Conservation (phyloP, 2,888 invertebrate species). For the Dolichopus griseipennis region DNA sequence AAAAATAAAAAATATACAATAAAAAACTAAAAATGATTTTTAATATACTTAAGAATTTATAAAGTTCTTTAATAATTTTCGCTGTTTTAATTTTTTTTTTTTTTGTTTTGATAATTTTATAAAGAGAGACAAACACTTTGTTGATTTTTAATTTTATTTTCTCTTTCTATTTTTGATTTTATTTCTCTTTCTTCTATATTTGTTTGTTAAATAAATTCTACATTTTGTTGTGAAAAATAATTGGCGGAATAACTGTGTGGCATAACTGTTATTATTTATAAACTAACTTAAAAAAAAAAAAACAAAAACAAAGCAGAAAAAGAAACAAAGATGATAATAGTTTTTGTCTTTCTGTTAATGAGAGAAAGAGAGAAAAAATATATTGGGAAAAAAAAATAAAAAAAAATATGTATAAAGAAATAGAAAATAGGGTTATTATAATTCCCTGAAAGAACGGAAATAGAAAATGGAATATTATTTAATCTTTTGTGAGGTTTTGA, state of each 20-base stretch:
- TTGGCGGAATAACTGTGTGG: not conserved
- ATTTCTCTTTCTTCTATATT: too few relatives aligned
- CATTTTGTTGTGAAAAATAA: not conserved
- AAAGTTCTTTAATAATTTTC: not conserved
- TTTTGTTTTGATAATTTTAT: too few relatives aligned
- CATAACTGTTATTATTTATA: constrained; percentile 2
- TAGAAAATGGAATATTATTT: not conserved
- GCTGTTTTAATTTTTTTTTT: too few relatives aligned
- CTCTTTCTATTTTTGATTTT: too few relatives aligned
- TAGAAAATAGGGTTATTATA: too few relatives aligned
- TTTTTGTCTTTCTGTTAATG: not conserved
- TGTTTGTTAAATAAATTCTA: too few relatives aligned
- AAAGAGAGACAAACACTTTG: not conserved
- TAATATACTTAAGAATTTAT: not conserved
- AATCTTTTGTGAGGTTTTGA: not conserved
- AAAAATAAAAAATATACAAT: too few relatives aligned
- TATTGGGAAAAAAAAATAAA: too few relatives aligned
- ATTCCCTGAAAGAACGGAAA: not conserved
- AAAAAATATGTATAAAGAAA: too few relatives aligned
- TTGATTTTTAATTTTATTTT: too few relatives aligned
- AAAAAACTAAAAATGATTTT: not conserved
- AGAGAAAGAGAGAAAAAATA: not conserved
- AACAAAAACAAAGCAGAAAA: too few relatives aligned
- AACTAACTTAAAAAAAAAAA: not conserved
- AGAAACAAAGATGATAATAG: not conserved